Evolutionary conservation across 1,140 invertebrate genomes (phyloP).

Genomic region (Apis florea): DNA sequence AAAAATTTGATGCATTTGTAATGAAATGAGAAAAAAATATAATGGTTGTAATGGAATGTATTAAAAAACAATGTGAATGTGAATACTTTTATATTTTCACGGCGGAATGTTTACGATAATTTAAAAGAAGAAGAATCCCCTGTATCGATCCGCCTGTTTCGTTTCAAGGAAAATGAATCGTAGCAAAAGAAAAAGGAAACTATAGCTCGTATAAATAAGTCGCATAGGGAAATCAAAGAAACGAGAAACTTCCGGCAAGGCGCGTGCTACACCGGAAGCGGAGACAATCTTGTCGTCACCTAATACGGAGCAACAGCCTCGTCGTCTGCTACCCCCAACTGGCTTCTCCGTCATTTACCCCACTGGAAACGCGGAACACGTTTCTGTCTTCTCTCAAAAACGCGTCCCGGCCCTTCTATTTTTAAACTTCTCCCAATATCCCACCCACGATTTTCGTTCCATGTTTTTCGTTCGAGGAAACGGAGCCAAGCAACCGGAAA

Average conservation of each 20-base stretch:
- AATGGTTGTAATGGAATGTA: no score
- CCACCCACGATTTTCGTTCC: background rate
- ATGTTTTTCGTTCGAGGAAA: slow-evolving; percentile 17
- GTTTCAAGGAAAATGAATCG: background rate
- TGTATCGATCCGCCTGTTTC: background rate
- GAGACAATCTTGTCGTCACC: slow-evolving; percentile 69
- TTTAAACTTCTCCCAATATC: slow-evolving; percentile 29
- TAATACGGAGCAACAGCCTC: slow-evolving; percentile 35
- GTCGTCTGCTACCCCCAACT: slow-evolving; percentile 21
- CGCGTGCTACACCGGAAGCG: slow-evolving; percentile 73
- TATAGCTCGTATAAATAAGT: slow-evolving; percentile 59
- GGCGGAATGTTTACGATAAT: no score
- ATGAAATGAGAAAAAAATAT: no score
- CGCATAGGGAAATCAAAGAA: slow-evolving; percentile 43
- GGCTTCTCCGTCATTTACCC: slow-evolving; percentile 33
- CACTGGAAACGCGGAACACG: slow-evolving; percentile 22
- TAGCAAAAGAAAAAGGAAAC: slow-evolving; percentile 22
- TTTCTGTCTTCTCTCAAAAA: slow-evolving; percentile 48
- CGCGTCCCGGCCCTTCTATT: slow-evolving; percentile 31
- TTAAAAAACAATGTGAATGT: no score
- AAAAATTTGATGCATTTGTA: no score
- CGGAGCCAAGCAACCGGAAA: slow-evolving; percentile 8
- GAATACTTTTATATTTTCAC: no score
- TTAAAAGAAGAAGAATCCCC: no score
- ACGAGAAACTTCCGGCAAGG: slow-evolving; percentile 67